Percentiles rank a stretch among this genome's conserved stretches.
Evolutionary conservation across 2,888 invertebrate genomes (phyloP).

Genomic region (Ormyrus pomaceus): DNA sequence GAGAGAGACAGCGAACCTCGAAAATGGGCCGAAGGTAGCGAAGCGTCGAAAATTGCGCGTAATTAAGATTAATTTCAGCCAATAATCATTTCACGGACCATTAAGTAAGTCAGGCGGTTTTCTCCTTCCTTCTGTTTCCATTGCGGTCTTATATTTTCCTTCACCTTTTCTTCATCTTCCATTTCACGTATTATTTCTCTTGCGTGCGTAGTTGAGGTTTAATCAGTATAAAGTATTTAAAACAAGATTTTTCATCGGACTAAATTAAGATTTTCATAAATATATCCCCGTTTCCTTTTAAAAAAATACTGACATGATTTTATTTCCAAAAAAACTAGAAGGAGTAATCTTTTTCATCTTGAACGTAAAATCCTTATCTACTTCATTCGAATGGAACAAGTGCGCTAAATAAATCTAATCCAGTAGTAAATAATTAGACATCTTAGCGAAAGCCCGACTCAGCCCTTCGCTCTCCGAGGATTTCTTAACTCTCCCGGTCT

Average conservation of each 20-base stretch:
- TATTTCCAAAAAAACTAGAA: too few relatives aligned
- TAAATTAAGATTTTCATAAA: too few relatives aligned
- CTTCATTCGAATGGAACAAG: too few relatives aligned
- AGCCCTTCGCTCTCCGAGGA: neutral
- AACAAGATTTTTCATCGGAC: too few relatives aligned
- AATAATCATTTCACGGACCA: slow-evolving; percentile 54
- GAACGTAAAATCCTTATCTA: too few relatives aligned
- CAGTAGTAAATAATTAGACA: slow-evolving; percentile 18
- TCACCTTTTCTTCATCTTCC: slow-evolving; percentile 11
- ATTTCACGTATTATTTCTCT: neutral
- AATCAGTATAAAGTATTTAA: too few relatives aligned
- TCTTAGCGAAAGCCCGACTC: slow-evolving; percentile 32
- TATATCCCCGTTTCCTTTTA: too few relatives aligned
- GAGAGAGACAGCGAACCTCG: neutral
- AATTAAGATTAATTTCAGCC: slow-evolving; percentile 56
- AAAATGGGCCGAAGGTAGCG: slow-evolving; percentile 29
- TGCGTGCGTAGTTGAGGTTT: too few relatives aligned
- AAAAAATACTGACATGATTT: too few relatives aligned
- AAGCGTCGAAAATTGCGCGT: slow-evolving; percentile 46
- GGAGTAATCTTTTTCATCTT: too few relatives aligned
- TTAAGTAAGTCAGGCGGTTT: slow-evolving; percentile 40
- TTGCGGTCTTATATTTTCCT: neutral
- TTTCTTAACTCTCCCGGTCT: neutral
- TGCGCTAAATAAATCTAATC: too few relatives aligned
- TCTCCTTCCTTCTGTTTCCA: slow-evolving; percentile 6